These are phyloP conservation scores for Allolobophora icterica DNA, from an alignment of 2,888 invertebrate genomes.

Conservation along the genomic window DNA sequence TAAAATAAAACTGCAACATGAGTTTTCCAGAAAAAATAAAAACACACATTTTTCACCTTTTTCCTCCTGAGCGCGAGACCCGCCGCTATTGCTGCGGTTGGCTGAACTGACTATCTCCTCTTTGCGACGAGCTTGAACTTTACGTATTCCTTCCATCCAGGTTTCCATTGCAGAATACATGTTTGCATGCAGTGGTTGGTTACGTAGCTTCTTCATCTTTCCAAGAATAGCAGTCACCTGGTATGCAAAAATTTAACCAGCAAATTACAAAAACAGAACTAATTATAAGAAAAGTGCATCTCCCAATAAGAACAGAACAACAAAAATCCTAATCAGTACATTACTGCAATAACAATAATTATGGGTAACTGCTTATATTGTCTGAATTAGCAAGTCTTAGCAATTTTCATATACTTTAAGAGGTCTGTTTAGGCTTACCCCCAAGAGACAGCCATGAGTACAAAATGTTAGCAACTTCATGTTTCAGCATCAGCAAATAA, in stretches of 20 bases:
- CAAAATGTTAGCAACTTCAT: too few relatives aligned
- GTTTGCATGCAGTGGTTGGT: slow-evolving; percentile 74
- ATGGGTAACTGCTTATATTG: too few relatives aligned
- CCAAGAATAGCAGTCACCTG: slow-evolving; percentile 71
- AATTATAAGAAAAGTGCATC: background rate
- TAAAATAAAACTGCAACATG: background rate
- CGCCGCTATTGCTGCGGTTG: slow-evolving; percentile 64
- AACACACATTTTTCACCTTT: slow-evolving; percentile 67
- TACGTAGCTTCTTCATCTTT: slow-evolving; percentile 77
- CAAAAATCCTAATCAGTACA: background rate
- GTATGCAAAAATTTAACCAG: background rate
- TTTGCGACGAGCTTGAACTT: slow-evolving; percentile 76
- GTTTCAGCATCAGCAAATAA: too few relatives aligned
- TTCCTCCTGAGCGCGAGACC: slow-evolving; percentile 70
- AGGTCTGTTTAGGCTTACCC: too few relatives aligned
- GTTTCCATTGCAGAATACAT: slow-evolving; percentile 76
- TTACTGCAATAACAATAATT: background rate
- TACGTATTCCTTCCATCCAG: slow-evolving; percentile 77
- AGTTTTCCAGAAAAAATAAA: background rate
- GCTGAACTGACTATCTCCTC: slow-evolving; percentile 75
- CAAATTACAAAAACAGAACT: background rate
- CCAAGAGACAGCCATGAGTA: too few relatives aligned
- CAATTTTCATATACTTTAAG: too few relatives aligned
- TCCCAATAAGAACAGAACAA: background rate
- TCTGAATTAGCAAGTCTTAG: too few relatives aligned